phyloP scores from a whole-genome alignment of 2,888 invertebrate genomes.

The Azorinus chamasolen region DNA sequence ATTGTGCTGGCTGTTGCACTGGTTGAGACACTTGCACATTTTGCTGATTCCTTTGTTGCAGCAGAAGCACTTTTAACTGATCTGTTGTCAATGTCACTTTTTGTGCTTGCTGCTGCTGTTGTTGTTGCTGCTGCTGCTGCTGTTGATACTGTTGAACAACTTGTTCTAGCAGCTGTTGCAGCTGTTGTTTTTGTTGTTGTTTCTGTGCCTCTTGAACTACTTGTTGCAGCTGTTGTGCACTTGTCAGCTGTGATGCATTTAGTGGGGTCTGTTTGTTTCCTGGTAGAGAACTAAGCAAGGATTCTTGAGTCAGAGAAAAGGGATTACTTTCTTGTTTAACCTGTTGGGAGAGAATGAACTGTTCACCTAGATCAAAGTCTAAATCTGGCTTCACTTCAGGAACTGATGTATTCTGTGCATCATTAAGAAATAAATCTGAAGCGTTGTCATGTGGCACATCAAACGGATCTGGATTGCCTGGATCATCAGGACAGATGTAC shows the following conservation, averaged over 20 bases:
- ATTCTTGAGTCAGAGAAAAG: constrained; percentile 45
- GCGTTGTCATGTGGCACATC: constrained; percentile 17
- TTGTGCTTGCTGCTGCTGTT: constrained; percentile 66
- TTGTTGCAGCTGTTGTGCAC: constrained; percentile 69
- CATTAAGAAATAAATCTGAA: constrained; percentile 29
- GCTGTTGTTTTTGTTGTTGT: constrained; percentile 71
- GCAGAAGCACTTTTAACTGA: constrained; percentile 75
- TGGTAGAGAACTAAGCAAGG: constrained; percentile 38
- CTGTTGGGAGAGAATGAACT: constrained; percentile 44
- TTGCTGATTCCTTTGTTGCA: constrained; percentile 67
- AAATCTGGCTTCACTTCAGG: constrained; percentile 32
- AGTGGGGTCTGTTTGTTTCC: constrained; percentile 37
- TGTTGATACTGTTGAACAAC: constrained; percentile 66
- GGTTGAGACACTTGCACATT: constrained; percentile 28
- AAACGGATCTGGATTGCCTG: neutral
- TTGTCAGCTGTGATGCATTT: constrained; percentile 61
- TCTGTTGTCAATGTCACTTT: constrained; percentile 66
- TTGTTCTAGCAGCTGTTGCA: constrained; percentile 68
- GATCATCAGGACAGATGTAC: constrained; percentile 78
- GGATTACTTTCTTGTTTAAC: constrained; percentile 63
- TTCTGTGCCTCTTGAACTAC: constrained; percentile 64
- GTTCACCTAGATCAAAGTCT: constrained; percentile 56
- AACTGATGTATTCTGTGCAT: neutral
- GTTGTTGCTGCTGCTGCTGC: constrained; percentile 68
- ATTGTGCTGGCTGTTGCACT: constrained; percentile 33